Conservation (phyloP, 2,888 invertebrate species). For the Malachius bipustulatus region DNA sequence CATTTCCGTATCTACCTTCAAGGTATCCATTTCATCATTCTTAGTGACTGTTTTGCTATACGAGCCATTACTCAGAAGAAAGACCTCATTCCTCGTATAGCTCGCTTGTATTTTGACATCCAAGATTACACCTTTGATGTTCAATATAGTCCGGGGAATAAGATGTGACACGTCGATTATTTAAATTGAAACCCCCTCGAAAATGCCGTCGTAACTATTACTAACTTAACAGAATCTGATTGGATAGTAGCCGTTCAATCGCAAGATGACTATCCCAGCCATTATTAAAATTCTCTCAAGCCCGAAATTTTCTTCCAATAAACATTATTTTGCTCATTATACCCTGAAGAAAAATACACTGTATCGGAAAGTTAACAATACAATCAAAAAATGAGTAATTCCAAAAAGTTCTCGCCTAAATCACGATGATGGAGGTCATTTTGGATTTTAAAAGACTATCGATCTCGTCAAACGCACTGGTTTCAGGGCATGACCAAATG, state of each 20-base stretch:
- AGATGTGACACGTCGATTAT: not conserved
- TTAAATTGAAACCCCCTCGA: constrained; percentile 2
- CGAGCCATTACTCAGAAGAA: not conserved
- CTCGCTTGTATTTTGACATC: not conserved
- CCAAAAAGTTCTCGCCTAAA: no score
- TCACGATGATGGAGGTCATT: no score
- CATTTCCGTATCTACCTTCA: constrained; percentile 5
- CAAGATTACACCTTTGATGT: not conserved
- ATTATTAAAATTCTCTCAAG: no score
- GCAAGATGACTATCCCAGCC: constrained; percentile 1
- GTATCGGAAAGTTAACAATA: no score
- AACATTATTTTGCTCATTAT: no score
- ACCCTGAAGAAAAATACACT: no score
- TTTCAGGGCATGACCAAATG: no score
- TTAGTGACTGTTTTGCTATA: not conserved
- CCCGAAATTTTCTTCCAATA: no score
- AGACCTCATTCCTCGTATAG: not conserved
- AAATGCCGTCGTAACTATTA: constrained; percentile 9
- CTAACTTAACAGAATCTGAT: constrained; percentile 14
- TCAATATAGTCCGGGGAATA: not conserved
- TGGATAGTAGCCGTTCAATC: constrained; percentile 1
- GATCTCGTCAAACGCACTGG: no score
- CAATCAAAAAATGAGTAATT: no score
- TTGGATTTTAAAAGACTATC: no score
- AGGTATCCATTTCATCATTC: not conserved